A percentile compares a stretch with the other conserved stretches of the same genome.
phyloP scores from a whole-genome alignment of 2,113 vertebrate genomes.

The Raja brachyura region DNA sequence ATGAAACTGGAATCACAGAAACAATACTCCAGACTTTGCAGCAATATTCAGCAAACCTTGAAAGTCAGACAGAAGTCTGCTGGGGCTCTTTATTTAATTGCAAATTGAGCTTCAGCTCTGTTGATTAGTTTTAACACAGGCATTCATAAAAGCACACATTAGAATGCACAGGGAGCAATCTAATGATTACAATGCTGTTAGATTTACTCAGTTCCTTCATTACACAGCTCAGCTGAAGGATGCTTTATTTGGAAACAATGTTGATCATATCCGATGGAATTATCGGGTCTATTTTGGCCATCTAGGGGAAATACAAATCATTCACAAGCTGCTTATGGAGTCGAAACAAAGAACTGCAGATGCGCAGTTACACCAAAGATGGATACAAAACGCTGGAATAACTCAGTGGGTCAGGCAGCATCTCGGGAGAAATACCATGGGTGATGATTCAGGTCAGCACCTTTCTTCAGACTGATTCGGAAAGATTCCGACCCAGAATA shows the following conservation, averaged over 20 bases:
- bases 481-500: no score
- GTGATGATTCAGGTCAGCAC: no score
- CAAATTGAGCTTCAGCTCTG: neutral
- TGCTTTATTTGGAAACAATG: neutral
- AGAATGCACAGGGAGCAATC: neutral
- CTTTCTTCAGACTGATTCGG: no score
- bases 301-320: neutral
- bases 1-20: conserved; percentile 28
- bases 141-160: neutral
- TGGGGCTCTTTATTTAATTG: neutral
- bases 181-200: neutral
- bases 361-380: no score
- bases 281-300: neutral
- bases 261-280: neutral
- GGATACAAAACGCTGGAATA: no score
- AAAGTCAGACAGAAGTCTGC: neutral
- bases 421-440: no score
- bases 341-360: no score
- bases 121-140: neutral
- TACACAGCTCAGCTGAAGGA: neutral
- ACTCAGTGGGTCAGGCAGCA: no score
- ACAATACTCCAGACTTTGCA: conserved; percentile 7
- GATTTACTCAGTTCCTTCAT: neutral
- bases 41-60: conserved; percentile 5
- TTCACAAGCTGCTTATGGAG: neutral